A percentile compares a stretch with the other conserved stretches of the same genome.
Conservation (phyloP, 2,113 vertebrate species). For the Candoia aspera region DNA sequence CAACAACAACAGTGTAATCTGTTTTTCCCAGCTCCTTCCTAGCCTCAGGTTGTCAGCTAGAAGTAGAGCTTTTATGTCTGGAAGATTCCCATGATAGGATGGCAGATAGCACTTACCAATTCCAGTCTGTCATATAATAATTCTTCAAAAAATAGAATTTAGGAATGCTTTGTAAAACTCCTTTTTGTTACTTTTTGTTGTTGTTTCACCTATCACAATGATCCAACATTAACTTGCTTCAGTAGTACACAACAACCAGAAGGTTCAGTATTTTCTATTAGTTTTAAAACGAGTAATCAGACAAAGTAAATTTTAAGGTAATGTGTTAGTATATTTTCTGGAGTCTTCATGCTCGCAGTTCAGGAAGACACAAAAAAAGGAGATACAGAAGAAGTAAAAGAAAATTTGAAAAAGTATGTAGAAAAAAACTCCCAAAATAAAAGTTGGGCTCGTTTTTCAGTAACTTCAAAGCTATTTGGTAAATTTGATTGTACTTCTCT, state of each 20-base stretch:
- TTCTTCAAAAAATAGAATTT: not conserved
- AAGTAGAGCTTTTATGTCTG: not conserved
- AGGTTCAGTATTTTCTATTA: not conserved
- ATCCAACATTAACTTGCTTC: not conserved
- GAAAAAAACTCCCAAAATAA: not conserved
- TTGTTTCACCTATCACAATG: not conserved
- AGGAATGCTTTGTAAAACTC: not conserved
- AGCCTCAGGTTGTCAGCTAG: not conserved
- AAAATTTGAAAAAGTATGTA: not conserved
- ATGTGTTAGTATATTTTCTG: not conserved
- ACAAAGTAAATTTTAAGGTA: not conserved
- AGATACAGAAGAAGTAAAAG: not conserved
- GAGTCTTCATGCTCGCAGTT: not conserved
- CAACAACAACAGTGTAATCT: not conserved
- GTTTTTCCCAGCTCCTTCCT: not conserved
- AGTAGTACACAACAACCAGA: not conserved
- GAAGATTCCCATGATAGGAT: not conserved
- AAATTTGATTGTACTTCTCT: not conserved
- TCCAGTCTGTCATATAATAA: not conserved
- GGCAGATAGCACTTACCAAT: not conserved
- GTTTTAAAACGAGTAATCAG: not conserved
- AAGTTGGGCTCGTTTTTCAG: not conserved
- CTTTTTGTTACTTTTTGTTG: not conserved
- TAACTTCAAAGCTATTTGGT: not conserved
- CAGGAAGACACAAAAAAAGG: not conserved